Evolutionary conservation across 2,888 invertebrate genomes (phyloP).

Genomic region (Caenorhabditis imperialis): DNA sequence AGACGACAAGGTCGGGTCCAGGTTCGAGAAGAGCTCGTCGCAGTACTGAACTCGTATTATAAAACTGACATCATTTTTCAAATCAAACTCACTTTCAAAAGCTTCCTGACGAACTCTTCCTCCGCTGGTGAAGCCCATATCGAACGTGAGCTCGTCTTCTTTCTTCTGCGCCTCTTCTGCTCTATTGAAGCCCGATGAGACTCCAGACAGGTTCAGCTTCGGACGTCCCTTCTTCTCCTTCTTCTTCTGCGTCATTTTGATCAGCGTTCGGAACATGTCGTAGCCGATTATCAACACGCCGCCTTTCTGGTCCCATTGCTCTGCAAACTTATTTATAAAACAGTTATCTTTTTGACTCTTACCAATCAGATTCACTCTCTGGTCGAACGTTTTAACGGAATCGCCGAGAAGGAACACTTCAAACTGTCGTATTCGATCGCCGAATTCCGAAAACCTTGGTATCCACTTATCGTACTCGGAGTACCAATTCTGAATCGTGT

Average conservation of each 20-base stretch:
- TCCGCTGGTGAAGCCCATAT: slow-evolving; percentile 52
- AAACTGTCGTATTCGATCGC: slow-evolving; percentile 83
- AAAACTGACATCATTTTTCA: neutral
- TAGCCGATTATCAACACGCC: slow-evolving; percentile 97
- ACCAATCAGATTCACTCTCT: slow-evolving; percentile 86
- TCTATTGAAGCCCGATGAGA: slow-evolving; percentile 1
- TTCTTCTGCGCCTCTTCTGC: slow-evolving; percentile 13
- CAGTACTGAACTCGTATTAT: slow-evolving; percentile 49
- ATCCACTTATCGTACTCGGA: slow-evolving; percentile 98
- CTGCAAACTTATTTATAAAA: slow-evolving; percentile 72
- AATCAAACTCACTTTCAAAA: slow-evolving; percentile 47
- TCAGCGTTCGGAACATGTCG: slow-evolving; percentile 92
- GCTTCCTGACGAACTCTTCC: slow-evolving; percentile 62
- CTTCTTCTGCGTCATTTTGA: slow-evolving; percentile 78
- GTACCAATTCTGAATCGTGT: slow-evolving; percentile 95
- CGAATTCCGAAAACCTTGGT: slow-evolving; percentile 80
- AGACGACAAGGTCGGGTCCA: slow-evolving; percentile 93
- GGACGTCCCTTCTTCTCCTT: slow-evolving; percentile 51
- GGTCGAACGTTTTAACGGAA: slow-evolving; percentile 90
- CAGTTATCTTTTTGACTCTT: slow-evolving; percentile 58
- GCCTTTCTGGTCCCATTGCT: slow-evolving; percentile 89
- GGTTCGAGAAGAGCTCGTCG: slow-evolving; percentile 84
- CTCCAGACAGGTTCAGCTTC: slow-evolving; percentile 55
- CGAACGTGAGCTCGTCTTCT: slow-evolving; percentile 38
- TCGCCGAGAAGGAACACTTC: slow-evolving; percentile 92